Evolutionary conservation across 2,113 vertebrate genomes (phyloP).

Genomic region (Galemys pyrenaicus): DNA sequence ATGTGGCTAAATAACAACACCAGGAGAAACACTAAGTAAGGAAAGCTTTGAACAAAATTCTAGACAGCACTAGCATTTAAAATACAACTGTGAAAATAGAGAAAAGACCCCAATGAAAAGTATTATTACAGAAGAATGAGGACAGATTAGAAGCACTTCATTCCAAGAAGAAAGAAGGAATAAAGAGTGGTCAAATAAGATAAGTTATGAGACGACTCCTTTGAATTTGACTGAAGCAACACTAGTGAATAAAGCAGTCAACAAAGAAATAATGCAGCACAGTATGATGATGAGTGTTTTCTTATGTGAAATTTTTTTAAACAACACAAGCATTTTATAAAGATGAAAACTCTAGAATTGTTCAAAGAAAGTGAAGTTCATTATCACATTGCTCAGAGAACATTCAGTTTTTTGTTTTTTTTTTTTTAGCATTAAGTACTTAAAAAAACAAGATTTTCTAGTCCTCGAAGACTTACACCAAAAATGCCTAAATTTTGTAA

Average conservation of each 20-base stretch:
- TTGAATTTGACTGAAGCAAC: neutral
- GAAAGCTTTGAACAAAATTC: neutral
- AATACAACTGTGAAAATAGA: neutral
- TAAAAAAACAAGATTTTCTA: constrained; percentile 34
- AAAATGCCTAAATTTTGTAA: constrained; percentile 17
- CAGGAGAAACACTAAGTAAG: neutral
- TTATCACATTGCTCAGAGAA: neutral
- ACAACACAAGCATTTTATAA: neutral
- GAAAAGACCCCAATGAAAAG: neutral
- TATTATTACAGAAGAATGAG: neutral
- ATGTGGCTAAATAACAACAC: neutral
- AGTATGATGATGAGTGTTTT: neutral
- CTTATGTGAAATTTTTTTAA: neutral
- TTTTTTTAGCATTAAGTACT: neutral
- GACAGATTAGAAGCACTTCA: neutral
- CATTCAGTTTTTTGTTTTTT: neutral
- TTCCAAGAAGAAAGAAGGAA: neutral
- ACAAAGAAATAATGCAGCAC: neutral
- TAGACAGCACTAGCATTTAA: neutral
- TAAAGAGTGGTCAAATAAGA: neutral
- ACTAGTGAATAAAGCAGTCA: neutral
- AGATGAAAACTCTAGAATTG: constrained; percentile 8
- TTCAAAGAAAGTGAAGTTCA: neutral
- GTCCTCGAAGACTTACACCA: neutral
- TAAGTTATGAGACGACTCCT: neutral